Conservation (phyloP, 2,797 vertebrate species). For the Parambassis ranga region DNA sequence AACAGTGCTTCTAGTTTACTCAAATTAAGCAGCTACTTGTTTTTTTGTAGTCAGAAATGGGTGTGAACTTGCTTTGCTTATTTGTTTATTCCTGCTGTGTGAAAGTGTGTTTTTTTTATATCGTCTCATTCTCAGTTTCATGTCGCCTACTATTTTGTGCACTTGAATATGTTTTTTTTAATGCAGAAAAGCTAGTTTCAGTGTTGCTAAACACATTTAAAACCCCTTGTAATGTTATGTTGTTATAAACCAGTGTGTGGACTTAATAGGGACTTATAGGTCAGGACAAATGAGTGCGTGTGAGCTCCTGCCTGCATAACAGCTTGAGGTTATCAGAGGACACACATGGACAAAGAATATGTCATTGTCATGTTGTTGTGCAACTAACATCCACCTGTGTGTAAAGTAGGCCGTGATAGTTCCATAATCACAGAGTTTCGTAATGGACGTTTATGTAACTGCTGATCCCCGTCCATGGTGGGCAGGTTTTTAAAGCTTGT, state of each 20-base stretch:
- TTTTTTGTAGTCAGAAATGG: too few relatives aligned
- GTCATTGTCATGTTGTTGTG: slow-evolving; percentile 41
- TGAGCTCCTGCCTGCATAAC: background rate
- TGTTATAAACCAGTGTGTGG: background rate
- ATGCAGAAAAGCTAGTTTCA: too few relatives aligned
- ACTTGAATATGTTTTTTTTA: too few relatives aligned
- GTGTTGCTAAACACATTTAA: too few relatives aligned
- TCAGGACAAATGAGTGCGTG: background rate
- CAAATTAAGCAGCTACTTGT: too few relatives aligned
- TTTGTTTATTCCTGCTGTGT: too few relatives aligned
- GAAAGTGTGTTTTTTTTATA: too few relatives aligned
- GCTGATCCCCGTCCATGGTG: background rate
- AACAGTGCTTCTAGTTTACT: too few relatives aligned
- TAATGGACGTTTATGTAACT: slow-evolving; percentile 47
- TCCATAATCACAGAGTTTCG: slow-evolving; percentile 53
- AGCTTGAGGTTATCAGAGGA: slow-evolving; percentile 4
- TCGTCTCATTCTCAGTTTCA: too few relatives aligned
- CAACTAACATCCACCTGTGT: slow-evolving; percentile 29
- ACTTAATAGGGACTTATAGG: background rate
- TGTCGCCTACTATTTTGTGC: too few relatives aligned
- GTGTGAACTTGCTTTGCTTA: too few relatives aligned
- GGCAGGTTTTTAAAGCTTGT: slow-evolving; percentile 11
- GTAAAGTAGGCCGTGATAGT: slow-evolving; percentile 34
- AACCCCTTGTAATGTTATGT: too few relatives aligned
- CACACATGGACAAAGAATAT: slow-evolving; percentile 36